Percentiles rank a stretch among this genome's conserved stretches.
Conservation (phyloP, 2,888 invertebrate species). For the Elysia crispata region DNA sequence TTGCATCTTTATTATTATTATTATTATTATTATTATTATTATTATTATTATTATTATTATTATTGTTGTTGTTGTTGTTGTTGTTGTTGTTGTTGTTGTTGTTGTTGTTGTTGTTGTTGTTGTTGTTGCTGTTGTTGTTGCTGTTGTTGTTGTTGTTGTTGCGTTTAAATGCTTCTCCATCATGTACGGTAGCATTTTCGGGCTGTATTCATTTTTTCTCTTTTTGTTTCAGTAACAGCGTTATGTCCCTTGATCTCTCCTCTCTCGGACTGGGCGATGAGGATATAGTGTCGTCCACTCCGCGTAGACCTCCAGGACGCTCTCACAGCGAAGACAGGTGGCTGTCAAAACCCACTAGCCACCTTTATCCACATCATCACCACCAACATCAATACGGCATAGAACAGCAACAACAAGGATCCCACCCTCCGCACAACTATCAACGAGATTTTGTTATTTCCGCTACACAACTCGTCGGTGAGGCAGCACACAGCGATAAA, state of each 20-base stretch:
- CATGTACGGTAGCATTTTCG: too few relatives aligned
- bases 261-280: slow-evolving; percentile 26
- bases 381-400: background rate
- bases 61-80: too few relatives aligned
- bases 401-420: background rate
- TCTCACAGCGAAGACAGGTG: slow-evolving; percentile 44
- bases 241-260: slow-evolving; percentile 46
- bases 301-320: slow-evolving; percentile 29
- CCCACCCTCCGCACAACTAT: background rate
- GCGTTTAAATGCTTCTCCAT: too few relatives aligned
- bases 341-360: background rate
- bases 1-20: too few relatives aligned
- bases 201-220: background rate
- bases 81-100: background rate
- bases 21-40: too few relatives aligned
- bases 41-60: too few relatives aligned
- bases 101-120: too few relatives aligned
- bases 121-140: too few relatives aligned
- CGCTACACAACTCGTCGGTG: too few relatives aligned
- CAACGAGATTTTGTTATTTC: too few relatives aligned
- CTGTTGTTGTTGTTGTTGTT: too few relatives aligned
- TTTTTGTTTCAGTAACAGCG: slow-evolving; percentile 37
- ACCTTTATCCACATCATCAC: background rate
- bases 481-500: too few relatives aligned
- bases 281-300: slow-evolving; percentile 49